phyloP scores from a whole-genome alignment of 2,888 invertebrate genomes.

The Ectobius pallidus region DNA sequence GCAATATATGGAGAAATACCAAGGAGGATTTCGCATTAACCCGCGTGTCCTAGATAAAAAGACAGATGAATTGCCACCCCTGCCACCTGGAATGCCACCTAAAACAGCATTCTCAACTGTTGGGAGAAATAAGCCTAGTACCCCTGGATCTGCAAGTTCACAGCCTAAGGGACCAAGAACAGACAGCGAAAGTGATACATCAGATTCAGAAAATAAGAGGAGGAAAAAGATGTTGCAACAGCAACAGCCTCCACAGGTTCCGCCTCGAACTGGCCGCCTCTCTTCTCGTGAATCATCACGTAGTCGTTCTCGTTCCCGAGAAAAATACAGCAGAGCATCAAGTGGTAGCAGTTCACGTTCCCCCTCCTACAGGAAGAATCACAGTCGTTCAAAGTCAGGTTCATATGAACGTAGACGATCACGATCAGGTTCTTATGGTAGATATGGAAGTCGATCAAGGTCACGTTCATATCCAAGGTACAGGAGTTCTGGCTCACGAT shows the following conservation, averaged over 20 bases:
- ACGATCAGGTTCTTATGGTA: constrained; percentile 44
- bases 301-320: constrained; percentile 63
- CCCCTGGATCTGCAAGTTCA: constrained; percentile 53
- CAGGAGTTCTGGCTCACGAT: constrained; percentile 48
- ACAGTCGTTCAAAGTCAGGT: constrained; percentile 47
- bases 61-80: constrained; percentile 55
- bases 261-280: constrained; percentile 45
- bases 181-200: constrained; percentile 54
- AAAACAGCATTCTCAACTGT: constrained; percentile 48
- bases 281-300: constrained; percentile 67
- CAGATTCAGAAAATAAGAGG: constrained; percentile 50
- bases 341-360: constrained; percentile 55
- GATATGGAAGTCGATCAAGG: constrained; percentile 41
- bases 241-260: constrained; percentile 7
- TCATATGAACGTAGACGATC: constrained; percentile 42
- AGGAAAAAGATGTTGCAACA: constrained; percentile 45
- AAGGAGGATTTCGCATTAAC: constrained; percentile 43
- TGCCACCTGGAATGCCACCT: constrained; percentile 61
- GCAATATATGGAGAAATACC: constrained; percentile 42
- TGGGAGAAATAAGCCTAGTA: constrained; percentile 47
- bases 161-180: constrained; percentile 53
- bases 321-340: constrained; percentile 55
- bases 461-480: constrained; percentile 63
- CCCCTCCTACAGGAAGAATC: constrained; percentile 52
- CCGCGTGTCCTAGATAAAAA: constrained; percentile 45